Evolutionary conservation across 2,888 invertebrate species (phyloP), one percentile per base, ranked within the genome.

Genomic region (Teleiodes luculella): DNA sequence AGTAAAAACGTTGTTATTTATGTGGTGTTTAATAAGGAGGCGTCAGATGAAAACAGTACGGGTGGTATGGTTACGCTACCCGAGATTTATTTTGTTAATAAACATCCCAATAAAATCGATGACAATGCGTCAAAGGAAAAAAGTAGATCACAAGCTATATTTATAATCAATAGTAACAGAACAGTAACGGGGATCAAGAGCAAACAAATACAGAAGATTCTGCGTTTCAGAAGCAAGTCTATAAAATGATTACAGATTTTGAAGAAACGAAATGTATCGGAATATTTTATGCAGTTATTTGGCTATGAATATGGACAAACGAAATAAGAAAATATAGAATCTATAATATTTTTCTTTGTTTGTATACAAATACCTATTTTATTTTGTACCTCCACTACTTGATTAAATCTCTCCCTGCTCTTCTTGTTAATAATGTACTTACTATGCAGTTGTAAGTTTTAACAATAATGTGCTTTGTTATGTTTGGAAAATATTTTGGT

Each of bases 111-210:
- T 1, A 55, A 61, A 6, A 61, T 62, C 61, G 16, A 57, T 65
- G 46, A 47, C 58, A 0, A 52, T 54, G 10, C 74, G 36, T 3
- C 33, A 7, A 13, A 31, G 31, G 14, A 41, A 18, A 51, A 30
- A n/a, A n/a, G 7, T 33, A 57, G 64, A 16, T 59, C 61, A 13
- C 80, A 83, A 37, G 83, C 83, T 0, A 61, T 87, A 54, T 52
- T 85, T 3, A 68, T 87, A 4, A 62, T 88, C 7, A 76, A 87
- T 54, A 82, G 61, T 59, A 87, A 87, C 52, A 72, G 88, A 31
- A 86, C 83, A 0, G 83, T 86, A 0, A 86, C 88, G 0, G 79
- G 82, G 2, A 45, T 86, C 11, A 83, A 77, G 57, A 88, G 88
- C 58, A 80, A 73, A 54, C 76, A 78, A 61, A 63, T 88, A 16